phyloP scores from a whole-genome alignment of 1,140 invertebrate genomes.

The Thereuonema tuberculata region DNA sequence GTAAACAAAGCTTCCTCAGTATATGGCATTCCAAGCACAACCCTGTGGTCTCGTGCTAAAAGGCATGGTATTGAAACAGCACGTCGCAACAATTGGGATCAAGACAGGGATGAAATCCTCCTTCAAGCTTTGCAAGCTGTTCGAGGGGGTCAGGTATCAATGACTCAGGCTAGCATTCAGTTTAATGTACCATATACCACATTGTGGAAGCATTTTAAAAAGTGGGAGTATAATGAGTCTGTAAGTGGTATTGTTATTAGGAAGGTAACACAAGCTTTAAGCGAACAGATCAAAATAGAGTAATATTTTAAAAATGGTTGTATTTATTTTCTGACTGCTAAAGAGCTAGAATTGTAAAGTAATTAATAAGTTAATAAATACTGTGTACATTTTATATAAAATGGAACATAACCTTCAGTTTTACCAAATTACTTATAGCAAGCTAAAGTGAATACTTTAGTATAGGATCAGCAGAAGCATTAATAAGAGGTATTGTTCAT shows the following conservation, averaged over 20 bases:
- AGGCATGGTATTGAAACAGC: conserved; percentile 61
- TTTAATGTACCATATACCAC: conserved; percentile 11
- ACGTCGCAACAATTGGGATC: neutral
- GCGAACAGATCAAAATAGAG: too few species aligned
- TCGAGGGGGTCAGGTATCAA: neutral
- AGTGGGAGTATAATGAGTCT: conserved; percentile 3
- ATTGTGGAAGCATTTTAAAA: conserved; percentile 11
- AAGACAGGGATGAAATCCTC: conserved; percentile 5
- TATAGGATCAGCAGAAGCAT: too few species aligned
- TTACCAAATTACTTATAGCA: too few species aligned
- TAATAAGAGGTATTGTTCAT: too few species aligned
- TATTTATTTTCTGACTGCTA: too few species aligned
- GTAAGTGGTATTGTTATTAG: neutral
- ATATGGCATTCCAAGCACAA: conserved; percentile 71
- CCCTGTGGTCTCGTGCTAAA: conserved; percentile 71
- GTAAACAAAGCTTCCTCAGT: conserved; percentile 70
- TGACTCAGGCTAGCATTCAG: conserved; percentile 12
- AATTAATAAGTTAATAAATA: too few species aligned
- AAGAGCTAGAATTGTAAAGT: too few species aligned
- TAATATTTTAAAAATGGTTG: too few species aligned
- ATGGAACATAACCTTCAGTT: too few species aligned
- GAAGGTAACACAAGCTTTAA: too few species aligned
- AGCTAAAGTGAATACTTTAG: too few species aligned
- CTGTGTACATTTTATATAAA: too few species aligned
- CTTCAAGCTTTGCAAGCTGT: conserved; percentile 7